Conservation (phyloP, 1,140 invertebrate species). For the Samia ricini region DNA sequence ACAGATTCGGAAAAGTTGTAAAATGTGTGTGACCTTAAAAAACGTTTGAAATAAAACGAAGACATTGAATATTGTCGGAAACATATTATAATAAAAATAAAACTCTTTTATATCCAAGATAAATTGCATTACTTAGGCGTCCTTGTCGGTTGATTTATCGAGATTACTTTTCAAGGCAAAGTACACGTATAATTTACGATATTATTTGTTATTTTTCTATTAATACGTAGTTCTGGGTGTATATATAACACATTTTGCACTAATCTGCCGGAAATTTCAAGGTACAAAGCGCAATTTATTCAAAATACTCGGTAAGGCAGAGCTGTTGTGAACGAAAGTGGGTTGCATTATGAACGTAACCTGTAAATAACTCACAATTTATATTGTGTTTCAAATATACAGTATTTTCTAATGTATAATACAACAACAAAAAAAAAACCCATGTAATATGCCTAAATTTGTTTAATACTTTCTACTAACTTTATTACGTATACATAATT, state of each 20-base stretch:
- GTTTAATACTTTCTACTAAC: no score
- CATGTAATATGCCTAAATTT: no score
- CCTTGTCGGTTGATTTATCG: slow-evolving; percentile 18
- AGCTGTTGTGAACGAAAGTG: background rate
- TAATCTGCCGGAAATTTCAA: background rate
- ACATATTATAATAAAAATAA: background rate
- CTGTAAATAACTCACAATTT: background rate
- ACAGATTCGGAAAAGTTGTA: background rate
- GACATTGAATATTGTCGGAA: background rate
- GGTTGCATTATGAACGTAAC: background rate
- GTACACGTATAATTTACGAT: background rate
- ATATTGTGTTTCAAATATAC: background rate
- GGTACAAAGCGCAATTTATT: background rate
- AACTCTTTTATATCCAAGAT: background rate
- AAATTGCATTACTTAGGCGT: slow-evolving; percentile 8
- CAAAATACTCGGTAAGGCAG: background rate
- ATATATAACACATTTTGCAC: background rate
- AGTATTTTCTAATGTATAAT: background rate
- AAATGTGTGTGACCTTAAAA: background rate
- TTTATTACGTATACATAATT: no score
- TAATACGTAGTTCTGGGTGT: background rate
- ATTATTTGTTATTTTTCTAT: background rate
- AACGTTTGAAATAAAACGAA: background rate
- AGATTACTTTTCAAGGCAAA: background rate
- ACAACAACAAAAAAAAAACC: no score